These are phyloP conservation scores for Gallinago jamesoni DNA, from an alignment of 2,113 vertebrate species.

Conservation along the genomic window DNA sequence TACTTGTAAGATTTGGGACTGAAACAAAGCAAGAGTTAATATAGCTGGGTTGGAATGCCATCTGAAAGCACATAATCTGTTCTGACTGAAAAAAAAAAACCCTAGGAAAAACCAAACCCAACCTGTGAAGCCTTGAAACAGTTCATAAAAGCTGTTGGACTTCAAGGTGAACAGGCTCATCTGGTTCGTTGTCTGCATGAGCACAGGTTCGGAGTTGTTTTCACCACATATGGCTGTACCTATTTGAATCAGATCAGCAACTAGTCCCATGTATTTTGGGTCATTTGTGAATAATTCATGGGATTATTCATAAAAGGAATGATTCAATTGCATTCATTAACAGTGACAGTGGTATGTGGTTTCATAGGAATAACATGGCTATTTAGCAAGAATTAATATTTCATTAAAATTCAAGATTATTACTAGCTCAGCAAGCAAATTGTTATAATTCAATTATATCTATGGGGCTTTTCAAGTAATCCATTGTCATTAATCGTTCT, in stretches of 20 bases:
- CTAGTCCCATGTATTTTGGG: neutral
- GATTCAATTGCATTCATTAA: neutral
- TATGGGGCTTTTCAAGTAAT: constrained; percentile 2
- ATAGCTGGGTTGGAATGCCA: neutral
- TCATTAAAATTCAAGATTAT: constrained; percentile 24
- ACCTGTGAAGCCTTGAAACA: neutral
- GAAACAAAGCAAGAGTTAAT: neutral
- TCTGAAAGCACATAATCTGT: neutral
- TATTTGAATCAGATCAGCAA: neutral
- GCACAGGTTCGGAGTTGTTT: neutral
- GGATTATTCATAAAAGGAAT: neutral
- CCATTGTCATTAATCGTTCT: constrained; percentile 1
- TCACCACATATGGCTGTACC: neutral
- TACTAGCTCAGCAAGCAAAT: constrained; percentile 28
- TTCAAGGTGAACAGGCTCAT: neutral
- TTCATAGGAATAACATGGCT: neutral
- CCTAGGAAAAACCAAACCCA: neutral
- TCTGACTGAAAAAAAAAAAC: neutral
- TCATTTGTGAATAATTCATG: neutral
- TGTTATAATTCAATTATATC: constrained; percentile 3
- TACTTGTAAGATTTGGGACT: neutral
- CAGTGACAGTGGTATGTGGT: neutral
- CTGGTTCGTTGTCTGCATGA: neutral
- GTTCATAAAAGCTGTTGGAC: neutral
- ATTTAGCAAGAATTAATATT: constrained; percentile 25